A percentile compares a stretch with the other conserved stretches of the same genome.
phyloP scores from a whole-genome alignment of 1,140 invertebrate species.

The Camponotus vicinus region DNA sequence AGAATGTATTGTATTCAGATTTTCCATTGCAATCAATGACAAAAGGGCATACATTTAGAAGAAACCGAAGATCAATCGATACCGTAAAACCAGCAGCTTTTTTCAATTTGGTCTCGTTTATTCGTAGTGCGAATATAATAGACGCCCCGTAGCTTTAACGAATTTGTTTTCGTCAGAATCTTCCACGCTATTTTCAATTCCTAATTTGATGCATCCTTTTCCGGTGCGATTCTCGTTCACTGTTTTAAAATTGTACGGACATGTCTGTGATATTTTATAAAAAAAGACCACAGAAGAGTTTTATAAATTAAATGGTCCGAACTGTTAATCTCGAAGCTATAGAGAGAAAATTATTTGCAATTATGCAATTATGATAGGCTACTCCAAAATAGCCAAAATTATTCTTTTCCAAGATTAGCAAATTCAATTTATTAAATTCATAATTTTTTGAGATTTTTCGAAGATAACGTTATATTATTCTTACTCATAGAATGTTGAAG shows the following conservation, averaged over 20 bases:
- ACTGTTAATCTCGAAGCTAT: not conserved
- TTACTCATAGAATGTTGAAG: no score
- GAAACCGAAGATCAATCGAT: no score
- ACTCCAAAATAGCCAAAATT: not conserved
- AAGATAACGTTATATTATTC: no score
- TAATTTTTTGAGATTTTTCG: no score
- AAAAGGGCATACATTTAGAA: no score
- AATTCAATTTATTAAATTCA: not conserved
- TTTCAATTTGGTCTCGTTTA: not conserved
- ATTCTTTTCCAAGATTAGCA: not conserved
- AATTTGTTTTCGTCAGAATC: slow-evolving; percentile 4
- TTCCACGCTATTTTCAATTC: not conserved
- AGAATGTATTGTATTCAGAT: no score
- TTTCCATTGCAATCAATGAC: no score
- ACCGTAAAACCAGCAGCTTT: no score
- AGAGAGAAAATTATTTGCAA: not conserved
- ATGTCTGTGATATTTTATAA: not conserved
- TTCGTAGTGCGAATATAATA: not conserved
- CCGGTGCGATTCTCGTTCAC: no score
- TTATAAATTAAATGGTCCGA: not conserved
- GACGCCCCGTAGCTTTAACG: not conserved
- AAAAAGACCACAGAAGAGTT: not conserved
- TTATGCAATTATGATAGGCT: not conserved
- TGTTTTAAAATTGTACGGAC: no score
- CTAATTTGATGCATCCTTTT: not conserved